These are phyloP conservation scores for Amiota communis DNA, from an alignment of 2,888 invertebrate genomes.

Conservation along the genomic window DNA sequence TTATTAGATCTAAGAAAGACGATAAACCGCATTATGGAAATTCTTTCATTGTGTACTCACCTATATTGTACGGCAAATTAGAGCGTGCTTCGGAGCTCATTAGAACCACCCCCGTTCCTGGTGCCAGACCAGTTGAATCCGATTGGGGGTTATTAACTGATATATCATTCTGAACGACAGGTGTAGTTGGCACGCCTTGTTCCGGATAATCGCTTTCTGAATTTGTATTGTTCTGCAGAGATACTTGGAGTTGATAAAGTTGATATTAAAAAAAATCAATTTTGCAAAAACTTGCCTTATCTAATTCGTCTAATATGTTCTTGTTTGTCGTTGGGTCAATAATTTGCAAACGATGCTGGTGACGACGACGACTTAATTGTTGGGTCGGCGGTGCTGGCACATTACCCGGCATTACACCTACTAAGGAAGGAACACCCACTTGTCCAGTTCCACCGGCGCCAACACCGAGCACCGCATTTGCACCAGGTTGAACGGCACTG, in stretches of 20 bases:
- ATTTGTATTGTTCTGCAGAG: constrained; percentile 49
- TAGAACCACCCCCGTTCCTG: constrained; percentile 32
- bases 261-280: not conserved
- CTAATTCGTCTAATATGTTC: constrained; percentile 69
- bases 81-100: constrained; percentile 41
- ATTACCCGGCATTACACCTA: constrained; percentile 55
- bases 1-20: not conserved
- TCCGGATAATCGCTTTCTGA: constrained; percentile 58
- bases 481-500: constrained; percentile 69
- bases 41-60: constrained; percentile 37
- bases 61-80: constrained; percentile 49
- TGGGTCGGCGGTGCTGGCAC: constrained; percentile 49
- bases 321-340: constrained; percentile 74
- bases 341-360: constrained; percentile 72
- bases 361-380: constrained; percentile 62
- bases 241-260: not conserved
- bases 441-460: constrained; percentile 54
- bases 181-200: constrained; percentile 31
- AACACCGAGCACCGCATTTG: constrained; percentile 73
- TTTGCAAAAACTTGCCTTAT: constrained; percentile 53
- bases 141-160: constrained; percentile 46
- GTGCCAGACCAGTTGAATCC: constrained; percentile 39
- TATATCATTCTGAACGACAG: constrained; percentile 45
- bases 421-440: constrained; percentile 62
- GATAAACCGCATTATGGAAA: not conserved